A percentile compares a stretch with the other conserved stretches of the same genome.
Evolutionary conservation across 2,113 vertebrate genomes (phyloP).

Genomic region (Colinus virginianus): DNA sequence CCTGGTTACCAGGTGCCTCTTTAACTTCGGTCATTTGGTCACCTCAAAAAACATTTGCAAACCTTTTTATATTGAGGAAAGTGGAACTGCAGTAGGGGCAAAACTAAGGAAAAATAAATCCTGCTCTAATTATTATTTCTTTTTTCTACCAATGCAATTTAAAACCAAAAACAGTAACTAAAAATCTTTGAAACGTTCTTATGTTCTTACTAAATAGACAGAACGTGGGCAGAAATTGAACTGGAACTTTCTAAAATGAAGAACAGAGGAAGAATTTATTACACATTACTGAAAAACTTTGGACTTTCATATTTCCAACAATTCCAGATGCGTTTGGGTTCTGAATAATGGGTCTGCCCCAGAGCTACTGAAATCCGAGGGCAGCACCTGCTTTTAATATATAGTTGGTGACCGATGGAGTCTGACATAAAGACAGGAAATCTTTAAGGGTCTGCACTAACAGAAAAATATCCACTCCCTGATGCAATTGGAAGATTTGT

Average conservation of each 20-base stretch:
- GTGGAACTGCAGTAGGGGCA: background rate
- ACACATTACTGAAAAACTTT: background rate
- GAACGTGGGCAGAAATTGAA: too few relatives aligned
- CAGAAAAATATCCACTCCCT: background rate
- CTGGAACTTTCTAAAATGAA: background rate
- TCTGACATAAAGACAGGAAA: background rate
- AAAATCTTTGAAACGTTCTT: too few relatives aligned
- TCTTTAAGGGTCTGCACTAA: constrained; percentile 5
- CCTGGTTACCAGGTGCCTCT: background rate
- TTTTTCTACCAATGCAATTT: background rate
- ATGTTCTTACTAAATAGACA: too few relatives aligned
- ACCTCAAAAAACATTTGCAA: background rate
- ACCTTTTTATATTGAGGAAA: background rate
- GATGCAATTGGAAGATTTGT: constrained; percentile 33
- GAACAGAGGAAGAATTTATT: background rate
- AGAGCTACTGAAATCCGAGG: background rate
- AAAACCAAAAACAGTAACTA: background rate
- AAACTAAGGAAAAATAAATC: background rate
- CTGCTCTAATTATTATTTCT: background rate
- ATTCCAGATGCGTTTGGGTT: background rate
- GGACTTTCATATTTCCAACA: background rate
- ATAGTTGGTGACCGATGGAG: background rate
- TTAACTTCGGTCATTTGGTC: background rate
- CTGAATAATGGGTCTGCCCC: background rate
- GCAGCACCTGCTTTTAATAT: background rate